Evolutionary conservation across 2,888 invertebrate species (phyloP), one percentile per base, ranked within the genome.

Genomic region (Disparrhopalites patrizii): DNA sequence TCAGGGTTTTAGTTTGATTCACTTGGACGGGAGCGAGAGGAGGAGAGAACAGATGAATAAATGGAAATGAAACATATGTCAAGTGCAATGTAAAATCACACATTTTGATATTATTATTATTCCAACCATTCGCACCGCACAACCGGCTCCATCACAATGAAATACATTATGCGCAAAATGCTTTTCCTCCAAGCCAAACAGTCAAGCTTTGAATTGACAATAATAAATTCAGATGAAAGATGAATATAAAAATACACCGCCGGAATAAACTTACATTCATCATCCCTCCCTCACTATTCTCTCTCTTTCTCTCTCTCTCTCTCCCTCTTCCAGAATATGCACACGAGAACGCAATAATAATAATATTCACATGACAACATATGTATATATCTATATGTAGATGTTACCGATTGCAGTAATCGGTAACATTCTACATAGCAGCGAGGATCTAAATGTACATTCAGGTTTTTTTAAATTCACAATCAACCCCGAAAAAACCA

Each of bases 111-210:
- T 27, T 58, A 58, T 58, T 58, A 58, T 58, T 43, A 58, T 58
- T 58, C 47, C 33, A 55, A 23, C 55, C 55, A 55, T 55, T 58
- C 58, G 58, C 36, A 58, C 47, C 58, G n/a, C 47, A 58, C 58
- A 58, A 65, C 65, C 43, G 58, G 28, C 55, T 30, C 57, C 58
- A 58, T n/a, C 58, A 58, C 58, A 65, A 65, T 50, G 65, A 57
- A 57, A 58, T 65, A 65, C 65, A 65, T 65, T 65, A 65, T 57
- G 56, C 65, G 65, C 65, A 65, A 65, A 65, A 65, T 65, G 65
- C 58, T 58, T 63, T 31, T 56, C 58, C 38, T 58, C 20, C 58
- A 58, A n/a, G 38, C 58, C 58, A 58, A 58, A 58, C 58, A 58
- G 58, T 58, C 58, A 58, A 58, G 58, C 58, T 58, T 58, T 58